Percentiles rank a stretch among this genome's conserved stretches.
These are phyloP conservation scores for Serranus cabrilla DNA, from an alignment of 2,797 vertebrate species.

Conservation along the genomic window DNA sequence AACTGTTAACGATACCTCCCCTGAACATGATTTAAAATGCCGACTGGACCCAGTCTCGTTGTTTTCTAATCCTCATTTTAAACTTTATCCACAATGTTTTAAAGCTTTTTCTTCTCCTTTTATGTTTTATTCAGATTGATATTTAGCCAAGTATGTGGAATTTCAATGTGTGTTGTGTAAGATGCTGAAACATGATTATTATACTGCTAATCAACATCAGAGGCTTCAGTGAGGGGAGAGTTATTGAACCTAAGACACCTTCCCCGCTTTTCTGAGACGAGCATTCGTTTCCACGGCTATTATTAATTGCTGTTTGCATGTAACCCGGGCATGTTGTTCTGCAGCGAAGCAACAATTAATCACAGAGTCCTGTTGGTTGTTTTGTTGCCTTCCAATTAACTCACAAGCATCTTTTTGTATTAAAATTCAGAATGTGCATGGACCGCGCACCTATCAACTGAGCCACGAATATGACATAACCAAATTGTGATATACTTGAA, in stretches of 20 bases:
- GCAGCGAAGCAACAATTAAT: conserved; percentile 67
- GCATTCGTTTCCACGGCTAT: conserved; percentile 56
- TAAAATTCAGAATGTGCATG: conserved; percentile 81
- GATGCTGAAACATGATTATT: background rate
- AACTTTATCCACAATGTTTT: conserved; percentile 22
- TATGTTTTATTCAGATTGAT: conserved; percentile 17
- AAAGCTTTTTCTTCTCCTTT: conserved; percentile 15
- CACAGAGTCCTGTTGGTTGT: conserved; percentile 52
- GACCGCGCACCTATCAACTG: conserved; percentile 63
- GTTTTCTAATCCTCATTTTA: conserved; percentile 27
- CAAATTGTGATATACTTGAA: conserved; percentile 88
- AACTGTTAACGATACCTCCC: conserved; percentile 34
- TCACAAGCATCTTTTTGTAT: conserved; percentile 59
- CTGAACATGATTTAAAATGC: conserved; percentile 17
- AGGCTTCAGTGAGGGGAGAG: conserved; percentile 41
- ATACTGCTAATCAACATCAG: conserved; percentile 17
- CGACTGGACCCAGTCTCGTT: conserved; percentile 21
- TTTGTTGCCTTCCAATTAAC: conserved; percentile 73
- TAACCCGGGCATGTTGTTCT: conserved; percentile 73
- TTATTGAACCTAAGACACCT: conserved; percentile 26
- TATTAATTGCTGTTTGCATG: conserved; percentile 78
- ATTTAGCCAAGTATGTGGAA: conserved; percentile 12
- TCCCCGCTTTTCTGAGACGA: conserved; percentile 57
- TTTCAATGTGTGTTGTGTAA: conserved; percentile 7
- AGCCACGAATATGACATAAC: conserved; percentile 78